Base-by-base conservation (phyloP, 2,888 invertebrate species). In the Ctena decussata region DNA sequence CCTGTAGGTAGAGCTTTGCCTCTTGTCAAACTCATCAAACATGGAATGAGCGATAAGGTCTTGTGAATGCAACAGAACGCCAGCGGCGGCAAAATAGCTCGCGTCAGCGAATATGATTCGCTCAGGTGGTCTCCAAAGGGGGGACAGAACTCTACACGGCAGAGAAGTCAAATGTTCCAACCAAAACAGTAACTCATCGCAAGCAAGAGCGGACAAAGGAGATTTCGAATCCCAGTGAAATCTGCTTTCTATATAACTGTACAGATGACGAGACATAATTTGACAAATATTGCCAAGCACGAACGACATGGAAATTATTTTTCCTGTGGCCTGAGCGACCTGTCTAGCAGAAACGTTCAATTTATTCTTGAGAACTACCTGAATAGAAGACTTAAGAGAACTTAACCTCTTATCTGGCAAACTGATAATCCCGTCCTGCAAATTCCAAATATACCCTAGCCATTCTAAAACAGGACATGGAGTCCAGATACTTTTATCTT, bases 21-120 rank as follows among this genome's bases (percentile, higher is more conserved):
- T 53, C 21, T 53, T 53, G n/a, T n/a, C 53, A 53, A 53, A 53
- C 8, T 53, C 53, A 53, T 53, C 53, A 53, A 53, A 53, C 53
- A 53, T 53, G 53, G 5, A 53, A 15, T 53, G 53, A 5, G 53
- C 18, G n/a, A 53, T 21, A 11, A 18, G 53, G 21, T 53, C 21
- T 53, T 21, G 5, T 8, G 53, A 21, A 35, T 53, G 49, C 30
- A 72, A 2, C 35, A 71, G n/a, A 6, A 82, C 57, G n/a, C 73
- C 81, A 8, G 77, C 72, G 18, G 39, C 72, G 21, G 76, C 77
- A n/a, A 60, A 72, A 70, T 71, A 60, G 27, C 77, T 82, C 11
- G 60, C 81, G n/a, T 77, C 81, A 30, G 73, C 72, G 30, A 44
- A 82, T 0, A 77, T 60, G 8, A 82, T 65, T 5, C 73, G n/a